Conservation (phyloP, 2,888 invertebrate genomes). For the Sminthurinus aureus region DNA sequence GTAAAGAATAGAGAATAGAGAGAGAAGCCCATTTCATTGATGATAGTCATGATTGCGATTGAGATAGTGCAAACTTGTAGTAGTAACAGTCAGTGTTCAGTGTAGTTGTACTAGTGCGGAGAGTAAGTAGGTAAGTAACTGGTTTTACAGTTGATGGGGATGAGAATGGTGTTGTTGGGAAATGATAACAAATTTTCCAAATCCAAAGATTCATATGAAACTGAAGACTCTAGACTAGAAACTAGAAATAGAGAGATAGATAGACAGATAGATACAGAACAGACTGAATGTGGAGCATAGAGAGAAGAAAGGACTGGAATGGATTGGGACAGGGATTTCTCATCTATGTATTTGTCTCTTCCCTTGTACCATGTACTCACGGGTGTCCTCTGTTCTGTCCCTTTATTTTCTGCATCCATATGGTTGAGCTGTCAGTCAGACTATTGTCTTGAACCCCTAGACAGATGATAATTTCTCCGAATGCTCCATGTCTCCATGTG, state of each 20-base stretch:
- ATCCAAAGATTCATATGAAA: background rate
- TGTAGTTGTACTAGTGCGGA: no score
- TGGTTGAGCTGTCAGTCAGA: slow-evolving; percentile 29
- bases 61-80: no score
- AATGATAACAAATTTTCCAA: background rate
- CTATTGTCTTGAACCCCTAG: slow-evolving; percentile 31
- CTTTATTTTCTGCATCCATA: background rate
- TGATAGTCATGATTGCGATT: background rate
- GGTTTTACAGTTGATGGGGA: background rate
- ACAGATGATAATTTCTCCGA: slow-evolving; percentile 40
- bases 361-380: background rate
- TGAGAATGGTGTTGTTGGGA: background rate
- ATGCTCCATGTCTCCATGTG: slow-evolving; percentile 18
- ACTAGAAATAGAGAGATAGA: no score
- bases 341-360: background rate
- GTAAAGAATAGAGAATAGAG: background rate
- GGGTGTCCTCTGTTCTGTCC: background rate
- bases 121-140: background rate
- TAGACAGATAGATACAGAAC: no score
- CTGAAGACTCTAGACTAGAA: no score
- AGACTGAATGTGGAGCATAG: no score
- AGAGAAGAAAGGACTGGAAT: no score
- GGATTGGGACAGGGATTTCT: background rate
- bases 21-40: background rate
- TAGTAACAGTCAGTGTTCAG: no score